Evolutionary conservation across 2,113 vertebrate genomes (phyloP), one percentile per base, ranked within the genome.

Genomic region (Alethe diademata): DNA sequence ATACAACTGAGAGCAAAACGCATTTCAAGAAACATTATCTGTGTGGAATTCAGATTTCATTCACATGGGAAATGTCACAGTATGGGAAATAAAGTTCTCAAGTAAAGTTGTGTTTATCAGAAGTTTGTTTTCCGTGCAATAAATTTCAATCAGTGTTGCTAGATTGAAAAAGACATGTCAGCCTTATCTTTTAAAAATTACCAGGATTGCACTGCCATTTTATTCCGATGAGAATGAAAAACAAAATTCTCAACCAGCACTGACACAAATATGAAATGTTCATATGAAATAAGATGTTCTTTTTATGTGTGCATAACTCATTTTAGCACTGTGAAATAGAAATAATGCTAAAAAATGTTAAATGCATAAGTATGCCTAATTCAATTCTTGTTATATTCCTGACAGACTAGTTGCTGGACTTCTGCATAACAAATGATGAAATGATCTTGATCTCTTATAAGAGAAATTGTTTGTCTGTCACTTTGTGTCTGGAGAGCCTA

Each of bases 141-240:
- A 95, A 95, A 96, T 97, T 95, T 80, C 57, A 92, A 8, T 93
- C 58, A 91, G 80, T 61, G 73, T 67, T 85, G 83, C 73, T 82
- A 69, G 66, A 87, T 13, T 89, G 80, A 96, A 96, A 93, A 91
- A 85, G 84, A 87, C 86, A 84, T 42, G 89, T 72, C 81, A 92
- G 65, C 70, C 35, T 95, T 95, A 95, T 95, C 95, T 94, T 96
- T 91, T 82, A 92, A 93, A 96, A 93, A 92, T 89, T 75, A 93
- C 89, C 70, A 93, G 73, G 86, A 92, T 57, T 71, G 76, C 57
- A 80, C n/a, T 84, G 88, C 48, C n/a, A 48, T 64, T 95, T 92
- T 85, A 73, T 87, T 93, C 80, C 2, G 2, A 81, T 91, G 53
- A 89, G 88, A 94, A 93, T 56, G 73, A 86, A 70, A 83, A 83